A percentile compares a stretch with the other conserved stretches of the same genome.
phyloP scores from a whole-genome alignment of 2,888 invertebrate genomes.

The Calliphora vomitoria region DNA sequence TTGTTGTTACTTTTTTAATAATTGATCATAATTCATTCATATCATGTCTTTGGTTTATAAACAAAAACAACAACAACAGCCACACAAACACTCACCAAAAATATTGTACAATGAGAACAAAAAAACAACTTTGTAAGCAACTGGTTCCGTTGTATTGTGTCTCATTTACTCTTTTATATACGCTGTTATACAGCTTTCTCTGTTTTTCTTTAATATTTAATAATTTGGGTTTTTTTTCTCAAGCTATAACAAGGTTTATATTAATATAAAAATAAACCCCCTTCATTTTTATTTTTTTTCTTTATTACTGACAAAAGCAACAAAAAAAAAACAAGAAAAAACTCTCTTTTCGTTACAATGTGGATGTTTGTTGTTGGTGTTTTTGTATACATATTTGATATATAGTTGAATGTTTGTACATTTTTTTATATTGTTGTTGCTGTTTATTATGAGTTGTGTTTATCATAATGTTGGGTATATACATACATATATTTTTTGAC shows the following conservation, averaged over 20 bases:
- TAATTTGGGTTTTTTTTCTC: constrained; percentile 77
- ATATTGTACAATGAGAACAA: constrained; percentile 7
- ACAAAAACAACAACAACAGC: neutral
- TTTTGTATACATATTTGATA: constrained; percentile 9
- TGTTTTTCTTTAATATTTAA: constrained; percentile 74
- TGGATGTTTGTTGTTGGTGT: neutral
- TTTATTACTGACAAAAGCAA: constrained; percentile 63
- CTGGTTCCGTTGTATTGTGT: constrained; percentile 76
- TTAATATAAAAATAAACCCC: constrained; percentile 60
- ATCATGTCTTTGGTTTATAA: constrained; percentile 70
- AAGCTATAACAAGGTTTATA: constrained; percentile 15
- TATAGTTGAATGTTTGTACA: neutral
- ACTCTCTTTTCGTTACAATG: neutral
- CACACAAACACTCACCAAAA: neutral
- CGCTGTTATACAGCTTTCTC: neutral
- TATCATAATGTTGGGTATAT: constrained; percentile 71
- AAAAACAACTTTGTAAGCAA: constrained; percentile 71
- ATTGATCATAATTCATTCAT: constrained; percentile 83
- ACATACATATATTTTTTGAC: constrained; percentile 63
- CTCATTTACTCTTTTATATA: constrained; percentile 73
- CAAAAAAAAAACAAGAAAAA: neutral
- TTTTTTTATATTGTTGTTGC: constrained; percentile 42
- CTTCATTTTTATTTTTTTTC: constrained; percentile 76
- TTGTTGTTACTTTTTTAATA: constrained; percentile 78
- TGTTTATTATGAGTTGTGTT: constrained; percentile 66